Base-by-base conservation (phyloP, 2,113 vertebrate genomes). In the Erinaceus europaeus region DNA sequence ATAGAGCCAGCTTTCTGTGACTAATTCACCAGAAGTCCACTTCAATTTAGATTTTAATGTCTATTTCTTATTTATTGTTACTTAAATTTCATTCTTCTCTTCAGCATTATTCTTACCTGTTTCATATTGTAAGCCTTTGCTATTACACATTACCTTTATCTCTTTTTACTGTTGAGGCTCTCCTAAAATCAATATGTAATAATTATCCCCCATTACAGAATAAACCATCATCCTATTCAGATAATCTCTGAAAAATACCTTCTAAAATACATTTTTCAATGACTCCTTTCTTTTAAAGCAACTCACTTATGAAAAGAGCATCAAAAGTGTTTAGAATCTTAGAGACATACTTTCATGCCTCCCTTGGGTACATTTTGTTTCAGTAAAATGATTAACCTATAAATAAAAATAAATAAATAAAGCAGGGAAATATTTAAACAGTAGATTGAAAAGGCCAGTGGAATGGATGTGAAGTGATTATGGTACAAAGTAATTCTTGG, bases 401-500 rank as follows among this genome's bases (percentile, higher is more conserved):
- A 90, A 90, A 59, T 88, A n/a, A 29, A 81, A 7, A 25, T 11
- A 84, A 89, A 89, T 38, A 86, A 69, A 65, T n/a, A 78, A 36
- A 81, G 5, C 21, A 65, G 9, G 48, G 53, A 89, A 71, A 55
- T 17, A 74, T 73, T 85, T 69, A 91, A 92, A 71, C 36, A 9
- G 21, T 32, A 69, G 25, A 86, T 73, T 3, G 61, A 32, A 76
- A 73, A 86, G 27, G 9, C 34, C 18, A 68, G 11, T 55, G 48
- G 32, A 64, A 91, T 42, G 21, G 6, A 87, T 67, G 2, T 57
- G 88, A 88, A 74, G 78, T 44, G 15, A 27, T 86, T 67, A 67
- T 7, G 46, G 10, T 11, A 48, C 21, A 67, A 90, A 82, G 27
- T 78, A 44, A 89, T 78, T 89, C 27, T 86, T 67, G 15, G 6